Conservation (phyloP, 1,140 invertebrate genomes). For the Steinernema feltiae region DNA sequence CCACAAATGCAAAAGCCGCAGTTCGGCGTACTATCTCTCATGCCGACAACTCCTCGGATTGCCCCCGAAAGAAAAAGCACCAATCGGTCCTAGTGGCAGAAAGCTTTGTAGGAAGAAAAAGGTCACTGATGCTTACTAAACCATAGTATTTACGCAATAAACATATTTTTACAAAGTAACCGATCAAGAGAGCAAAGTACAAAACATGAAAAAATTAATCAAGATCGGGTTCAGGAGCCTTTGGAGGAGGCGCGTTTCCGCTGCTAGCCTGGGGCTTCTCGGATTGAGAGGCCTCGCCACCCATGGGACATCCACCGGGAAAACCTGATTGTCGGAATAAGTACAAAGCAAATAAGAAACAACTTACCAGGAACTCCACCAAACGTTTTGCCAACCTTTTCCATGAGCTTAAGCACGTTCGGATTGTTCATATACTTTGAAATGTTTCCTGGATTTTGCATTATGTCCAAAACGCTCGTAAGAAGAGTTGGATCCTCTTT, state of each 20-base stretch:
- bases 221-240: slow-evolving; percentile 23
- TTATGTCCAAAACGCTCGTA: not conserved
- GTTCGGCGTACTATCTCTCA: not conserved
- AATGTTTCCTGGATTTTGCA: not conserved
- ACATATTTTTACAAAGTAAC: not conserved
- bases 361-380: not conserved
- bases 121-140: not conserved
- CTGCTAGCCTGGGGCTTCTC: too few relatives aligned
- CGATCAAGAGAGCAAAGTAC: not conserved
- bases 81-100: not conserved
- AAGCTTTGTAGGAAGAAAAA: not conserved
- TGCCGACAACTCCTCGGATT: not conserved
- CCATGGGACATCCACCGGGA: slow-evolving; percentile 45
- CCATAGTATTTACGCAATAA: not conserved
- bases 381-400: not conserved
- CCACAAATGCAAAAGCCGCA: not conserved
- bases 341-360: not conserved
- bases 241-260: not conserved
- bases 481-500: not conserved
- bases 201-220: slow-evolving; percentile 21
- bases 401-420: not conserved
- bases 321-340: slow-evolving; percentile 13
- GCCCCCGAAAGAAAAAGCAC: not conserved
- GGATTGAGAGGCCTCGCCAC: too few relatives aligned
- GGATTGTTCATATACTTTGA: not conserved